phyloP scores from a whole-genome alignment of 2,888 invertebrate genomes.

The Nephrotoma appendiculata region DNA sequence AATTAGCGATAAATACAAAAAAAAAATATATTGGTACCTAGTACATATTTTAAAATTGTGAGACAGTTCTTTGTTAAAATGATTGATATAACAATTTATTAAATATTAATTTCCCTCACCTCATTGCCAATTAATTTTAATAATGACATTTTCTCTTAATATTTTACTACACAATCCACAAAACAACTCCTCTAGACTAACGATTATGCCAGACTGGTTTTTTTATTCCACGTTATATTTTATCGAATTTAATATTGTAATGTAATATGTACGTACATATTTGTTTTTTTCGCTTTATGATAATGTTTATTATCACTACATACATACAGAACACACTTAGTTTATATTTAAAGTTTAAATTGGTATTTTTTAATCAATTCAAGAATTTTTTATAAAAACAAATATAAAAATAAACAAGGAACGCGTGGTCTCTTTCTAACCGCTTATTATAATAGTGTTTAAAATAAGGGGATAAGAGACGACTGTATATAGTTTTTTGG shows the following conservation, averaged over 20 bases:
- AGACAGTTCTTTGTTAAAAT: background rate
- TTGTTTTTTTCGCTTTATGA: background rate
- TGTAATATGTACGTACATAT: background rate
- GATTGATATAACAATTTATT: background rate
- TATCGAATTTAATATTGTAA: background rate
- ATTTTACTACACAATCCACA: background rate
- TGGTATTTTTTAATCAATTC: background rate
- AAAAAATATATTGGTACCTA: no score
- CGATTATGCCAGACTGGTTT: background rate
- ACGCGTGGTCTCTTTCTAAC: background rate
- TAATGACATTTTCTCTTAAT: conserved; percentile 21
- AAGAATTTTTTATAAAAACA: background rate
- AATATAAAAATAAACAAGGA: background rate
- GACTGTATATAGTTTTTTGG: background rate
- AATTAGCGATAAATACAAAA: no score
- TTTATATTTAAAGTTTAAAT: background rate
- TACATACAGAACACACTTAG: background rate
- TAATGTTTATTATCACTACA: background rate
- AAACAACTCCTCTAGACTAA: conserved; percentile 1
- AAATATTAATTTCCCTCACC: conserved; percentile 19
- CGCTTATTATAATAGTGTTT: background rate
- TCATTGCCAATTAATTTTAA: conserved; percentile 25
- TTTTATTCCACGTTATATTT: background rate
- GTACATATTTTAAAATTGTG: background rate
- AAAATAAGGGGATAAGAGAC: background rate